phyloP scores from a whole-genome alignment of 2,797 vertebrate genomes.

The Masticophis lateralis region DNA sequence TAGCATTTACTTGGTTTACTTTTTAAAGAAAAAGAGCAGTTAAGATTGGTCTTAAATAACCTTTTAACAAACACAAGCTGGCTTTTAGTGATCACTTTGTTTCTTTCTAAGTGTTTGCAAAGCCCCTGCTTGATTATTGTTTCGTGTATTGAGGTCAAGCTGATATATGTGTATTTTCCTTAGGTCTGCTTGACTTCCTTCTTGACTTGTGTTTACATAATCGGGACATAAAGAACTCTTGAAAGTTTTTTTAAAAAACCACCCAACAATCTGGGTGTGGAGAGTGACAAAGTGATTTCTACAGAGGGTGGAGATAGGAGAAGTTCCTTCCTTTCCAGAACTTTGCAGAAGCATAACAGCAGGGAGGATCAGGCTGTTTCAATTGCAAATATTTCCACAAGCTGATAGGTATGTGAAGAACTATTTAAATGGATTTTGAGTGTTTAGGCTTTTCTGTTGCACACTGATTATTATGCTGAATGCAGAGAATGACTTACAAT shows the following conservation, averaged over 20 bases:
- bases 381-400: neutral
- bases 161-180: neutral
- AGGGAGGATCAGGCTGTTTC: neutral
- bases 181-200: neutral
- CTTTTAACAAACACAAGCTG: neutral
- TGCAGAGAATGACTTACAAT: neutral
- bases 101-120: neutral
- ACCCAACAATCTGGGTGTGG: neutral
- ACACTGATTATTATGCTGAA: neutral
- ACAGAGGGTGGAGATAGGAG: neutral
- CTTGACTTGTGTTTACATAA: neutral
- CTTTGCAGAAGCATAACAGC: neutral
- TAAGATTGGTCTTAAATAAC: neutral
- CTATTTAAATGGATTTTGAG: neutral
- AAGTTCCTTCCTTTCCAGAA: neutral
- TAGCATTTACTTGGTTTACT: neutral
- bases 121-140: neutral
- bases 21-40: neutral
- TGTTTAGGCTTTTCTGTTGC: neutral
- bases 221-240: neutral
- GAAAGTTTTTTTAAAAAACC: neutral
- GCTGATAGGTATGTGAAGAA: neutral
- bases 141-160: neutral
- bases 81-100: neutral
- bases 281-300: neutral